Conservation (phyloP, 1,140 invertebrate genomes). For the Meloidogyne floridensis region DNA sequence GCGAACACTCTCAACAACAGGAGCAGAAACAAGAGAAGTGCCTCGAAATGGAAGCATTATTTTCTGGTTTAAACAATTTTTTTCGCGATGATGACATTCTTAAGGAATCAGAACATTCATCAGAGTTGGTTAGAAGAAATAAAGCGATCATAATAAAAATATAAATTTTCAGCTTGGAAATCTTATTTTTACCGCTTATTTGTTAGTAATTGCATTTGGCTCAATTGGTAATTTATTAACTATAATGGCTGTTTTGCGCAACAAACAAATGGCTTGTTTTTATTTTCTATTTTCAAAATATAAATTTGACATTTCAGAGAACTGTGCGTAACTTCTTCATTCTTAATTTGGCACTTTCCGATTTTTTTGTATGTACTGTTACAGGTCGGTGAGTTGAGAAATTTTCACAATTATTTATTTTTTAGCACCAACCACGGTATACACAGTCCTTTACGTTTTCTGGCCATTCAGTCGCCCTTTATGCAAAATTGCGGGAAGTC, state of each 20-base stretch:
- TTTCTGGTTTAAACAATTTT: slow-evolving; percentile 55
- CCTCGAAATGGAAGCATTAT: slow-evolving; percentile 43
- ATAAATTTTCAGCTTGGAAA: slow-evolving; percentile 52
- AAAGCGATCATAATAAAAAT: slow-evolving; percentile 1
- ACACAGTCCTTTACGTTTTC: slow-evolving; percentile 65
- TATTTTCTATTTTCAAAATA: slow-evolving; percentile 32
- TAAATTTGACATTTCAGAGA: background rate
- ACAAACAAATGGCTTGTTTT: slow-evolving; percentile 43
- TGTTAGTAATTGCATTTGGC: slow-evolving; percentile 57
- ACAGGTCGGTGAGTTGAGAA: slow-evolving; percentile 31
- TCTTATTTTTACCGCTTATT: slow-evolving; percentile 54
- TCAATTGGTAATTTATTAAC: slow-evolving; percentile 59
- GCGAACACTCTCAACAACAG: too few relatives aligned
- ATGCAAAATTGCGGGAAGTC: slow-evolving; percentile 62
- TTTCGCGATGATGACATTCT: slow-evolving; percentile 63
- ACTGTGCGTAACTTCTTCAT: slow-evolving; percentile 64
- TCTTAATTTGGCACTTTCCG: slow-evolving; percentile 61
- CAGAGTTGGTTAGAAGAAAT: slow-evolving; percentile 44
- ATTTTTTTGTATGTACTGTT: slow-evolving; percentile 65
- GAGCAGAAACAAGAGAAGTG: background rate
- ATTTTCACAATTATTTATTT: background rate
- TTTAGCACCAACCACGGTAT: slow-evolving; percentile 61
- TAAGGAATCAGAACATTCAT: slow-evolving; percentile 58
- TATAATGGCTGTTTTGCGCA: slow-evolving; percentile 59
- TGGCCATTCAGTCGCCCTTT: slow-evolving; percentile 64